These are phyloP conservation scores for Oncorhynchus tshawytscha DNA, from an alignment of 2,113 vertebrate genomes.

Conservation along the genomic window DNA sequence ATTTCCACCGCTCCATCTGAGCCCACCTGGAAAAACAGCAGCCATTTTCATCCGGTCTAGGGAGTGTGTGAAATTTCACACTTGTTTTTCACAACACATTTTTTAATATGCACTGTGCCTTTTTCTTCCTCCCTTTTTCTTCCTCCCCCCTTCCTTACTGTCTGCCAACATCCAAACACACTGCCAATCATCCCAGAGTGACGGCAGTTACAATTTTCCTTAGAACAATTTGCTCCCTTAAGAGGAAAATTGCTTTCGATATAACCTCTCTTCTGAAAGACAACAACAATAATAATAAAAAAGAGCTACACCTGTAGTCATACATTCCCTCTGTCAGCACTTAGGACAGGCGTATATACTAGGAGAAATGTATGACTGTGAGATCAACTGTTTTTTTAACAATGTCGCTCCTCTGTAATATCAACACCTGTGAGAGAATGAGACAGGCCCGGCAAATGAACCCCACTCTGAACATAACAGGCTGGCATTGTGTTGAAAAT, in stretches of 20 bases:
- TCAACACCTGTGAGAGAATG: constrained; percentile 79
- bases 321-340: constrained; percentile 76
- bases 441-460: constrained; percentile 78
- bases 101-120: constrained; percentile 69
- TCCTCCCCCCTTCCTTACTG: constrained; percentile 64
- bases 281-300: constrained; percentile 71
- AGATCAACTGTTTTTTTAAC: constrained; percentile 80
- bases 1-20: constrained; percentile 44
- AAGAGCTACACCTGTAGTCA: constrained; percentile 82
- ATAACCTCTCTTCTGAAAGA: constrained; percentile 75
- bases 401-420: constrained; percentile 82
- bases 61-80: constrained; percentile 73
- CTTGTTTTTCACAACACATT: constrained; percentile 74
- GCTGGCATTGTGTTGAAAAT: constrained; percentile 86
- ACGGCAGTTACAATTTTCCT: constrained; percentile 80
- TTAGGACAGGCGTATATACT: constrained; percentile 63
- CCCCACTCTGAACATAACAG: constrained; percentile 85
- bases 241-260: constrained; percentile 83
- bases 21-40: constrained; percentile 65
- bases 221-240: constrained; percentile 76
- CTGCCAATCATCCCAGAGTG: constrained; percentile 73
- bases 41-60: constrained; percentile 59
- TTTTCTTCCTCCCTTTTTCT: constrained; percentile 26
- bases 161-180: constrained; percentile 56
- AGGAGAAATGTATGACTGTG: constrained; percentile 66